Evolutionary conservation across 2,113 vertebrate genomes (phyloP).

Genomic region (Sceloporus tristichus): DNA sequence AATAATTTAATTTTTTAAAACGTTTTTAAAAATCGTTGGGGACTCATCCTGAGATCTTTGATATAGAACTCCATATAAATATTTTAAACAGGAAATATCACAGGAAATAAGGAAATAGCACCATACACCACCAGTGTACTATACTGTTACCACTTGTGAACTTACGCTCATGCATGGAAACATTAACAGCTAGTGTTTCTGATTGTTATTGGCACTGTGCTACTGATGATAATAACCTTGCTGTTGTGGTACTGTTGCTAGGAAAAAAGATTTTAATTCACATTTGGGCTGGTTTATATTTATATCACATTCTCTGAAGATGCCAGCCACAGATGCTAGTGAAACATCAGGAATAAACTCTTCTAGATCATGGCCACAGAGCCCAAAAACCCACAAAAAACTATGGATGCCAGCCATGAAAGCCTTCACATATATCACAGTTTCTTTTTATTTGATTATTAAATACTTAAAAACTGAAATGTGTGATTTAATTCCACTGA

Average conservation of each 20-base stretch:
- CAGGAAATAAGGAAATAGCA: conserved; percentile 11
- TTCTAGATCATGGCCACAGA: too few species aligned
- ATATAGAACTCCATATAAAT: too few species aligned
- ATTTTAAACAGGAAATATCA: not conserved
- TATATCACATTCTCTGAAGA: too few species aligned
- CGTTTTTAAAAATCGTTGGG: too few species aligned
- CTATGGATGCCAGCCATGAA: too few species aligned
- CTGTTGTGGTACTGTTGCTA: not conserved
- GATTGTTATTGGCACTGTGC: not conserved
- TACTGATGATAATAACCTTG: not conserved
- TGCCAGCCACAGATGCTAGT: too few species aligned
- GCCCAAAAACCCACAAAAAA: too few species aligned
- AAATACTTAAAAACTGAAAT: not conserved
- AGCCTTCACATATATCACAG: not conserved
- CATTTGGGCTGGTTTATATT: not conserved
- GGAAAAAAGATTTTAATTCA: not conserved
- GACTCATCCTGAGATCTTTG: too few species aligned
- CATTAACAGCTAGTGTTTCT: not conserved
- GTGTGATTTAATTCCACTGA: not conserved
- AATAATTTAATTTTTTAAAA: too few species aligned
- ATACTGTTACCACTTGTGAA: not conserved
- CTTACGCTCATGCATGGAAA: not conserved
- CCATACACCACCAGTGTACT: conserved; percentile 15
- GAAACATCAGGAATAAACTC: too few species aligned
- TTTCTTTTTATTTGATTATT: not conserved